Conservation (phyloP, 2,797 vertebrate species). For the Chrosomus eos region DNA sequence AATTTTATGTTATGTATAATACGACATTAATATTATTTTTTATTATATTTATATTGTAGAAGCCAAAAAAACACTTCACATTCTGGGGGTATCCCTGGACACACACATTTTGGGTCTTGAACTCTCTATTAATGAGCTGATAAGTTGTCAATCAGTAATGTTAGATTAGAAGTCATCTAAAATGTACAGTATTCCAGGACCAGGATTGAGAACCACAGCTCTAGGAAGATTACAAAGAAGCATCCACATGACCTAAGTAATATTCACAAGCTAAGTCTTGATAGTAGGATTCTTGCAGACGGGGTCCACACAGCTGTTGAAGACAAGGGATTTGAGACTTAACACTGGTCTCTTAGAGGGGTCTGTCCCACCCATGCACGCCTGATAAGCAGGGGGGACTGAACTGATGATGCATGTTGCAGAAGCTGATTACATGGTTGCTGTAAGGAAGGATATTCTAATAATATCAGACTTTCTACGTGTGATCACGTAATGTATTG, state of each 20-base stretch:
- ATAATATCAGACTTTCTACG: not conserved
- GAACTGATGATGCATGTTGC: not conserved
- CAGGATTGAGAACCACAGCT: conserved; percentile 1
- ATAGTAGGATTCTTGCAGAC: conserved; percentile 11
- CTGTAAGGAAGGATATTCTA: conserved; percentile 9
- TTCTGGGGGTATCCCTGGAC: not conserved
- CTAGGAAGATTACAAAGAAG: conserved; percentile 17
- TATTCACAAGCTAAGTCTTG: conserved; percentile 27
- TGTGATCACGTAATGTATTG: not conserved
- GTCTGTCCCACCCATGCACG: not conserved
- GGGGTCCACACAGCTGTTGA: conserved; percentile 32
- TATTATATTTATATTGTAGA: too few relatives aligned
- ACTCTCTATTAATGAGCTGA: not conserved
- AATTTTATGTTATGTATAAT: not conserved
- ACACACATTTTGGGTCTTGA: not conserved
- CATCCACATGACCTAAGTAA: conserved; percentile 22
- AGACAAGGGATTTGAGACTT: conserved; percentile 39
- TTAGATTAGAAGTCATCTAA: conserved; percentile 4
- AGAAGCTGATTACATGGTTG: conserved; percentile 11
- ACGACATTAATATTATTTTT: too few relatives aligned
- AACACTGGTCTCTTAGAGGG: conserved; percentile 3
- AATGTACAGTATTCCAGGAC: not conserved
- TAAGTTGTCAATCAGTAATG: not conserved
- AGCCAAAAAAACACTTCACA: not conserved
- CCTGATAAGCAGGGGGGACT: not conserved